Percentiles rank a stretch among this genome's conserved stretches.
phyloP scores from a whole-genome alignment of 1,140 invertebrate genomes.

The Aphelenchoides besseyi region DNA sequence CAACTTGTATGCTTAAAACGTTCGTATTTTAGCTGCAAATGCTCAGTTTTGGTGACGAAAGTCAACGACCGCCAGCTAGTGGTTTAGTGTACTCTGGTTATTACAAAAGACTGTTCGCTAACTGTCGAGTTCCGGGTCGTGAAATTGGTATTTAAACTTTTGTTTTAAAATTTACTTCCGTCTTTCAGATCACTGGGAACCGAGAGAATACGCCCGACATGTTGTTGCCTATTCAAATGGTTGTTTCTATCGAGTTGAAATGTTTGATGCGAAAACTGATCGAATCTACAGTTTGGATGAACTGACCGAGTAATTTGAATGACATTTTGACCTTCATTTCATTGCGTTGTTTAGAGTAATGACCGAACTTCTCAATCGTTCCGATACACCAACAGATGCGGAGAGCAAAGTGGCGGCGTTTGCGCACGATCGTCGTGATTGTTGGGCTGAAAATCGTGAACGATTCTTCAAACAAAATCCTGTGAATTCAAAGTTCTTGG shows the following conservation, averaged over 20 bases:
- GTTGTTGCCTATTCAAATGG: constrained; percentile 41
- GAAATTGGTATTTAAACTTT: too few relatives aligned
- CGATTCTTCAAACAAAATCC: constrained; percentile 38
- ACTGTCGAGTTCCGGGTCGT: constrained; percentile 35
- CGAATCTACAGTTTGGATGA: not conserved
- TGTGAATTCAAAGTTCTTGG: constrained; percentile 33
- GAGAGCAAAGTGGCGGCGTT: constrained; percentile 35
- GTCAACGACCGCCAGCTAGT: constrained; percentile 43
- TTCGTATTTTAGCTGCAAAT: too few relatives aligned
- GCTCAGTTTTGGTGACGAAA: constrained; percentile 46
- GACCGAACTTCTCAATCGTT: constrained; percentile 36
- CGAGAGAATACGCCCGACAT: constrained; percentile 37
- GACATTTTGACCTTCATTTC: not conserved
- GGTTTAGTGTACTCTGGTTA: constrained; percentile 51
- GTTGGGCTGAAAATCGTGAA: constrained; percentile 43
- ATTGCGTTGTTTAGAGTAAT: constrained; percentile 25
- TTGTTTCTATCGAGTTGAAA: constrained; percentile 47
- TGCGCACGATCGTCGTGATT: constrained; percentile 31
- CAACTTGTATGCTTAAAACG: too few relatives aligned
- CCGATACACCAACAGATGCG: constrained; percentile 27
- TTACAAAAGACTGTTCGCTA: constrained; percentile 49
- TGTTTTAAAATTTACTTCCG: too few relatives aligned
- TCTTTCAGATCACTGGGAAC: constrained; percentile 32
- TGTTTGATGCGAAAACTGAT: constrained; percentile 33
- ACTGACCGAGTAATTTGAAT: constrained; percentile 21